phyloP scores from a whole-genome alignment of 1,140 invertebrate species.

The Leucophenga varia region DNA sequence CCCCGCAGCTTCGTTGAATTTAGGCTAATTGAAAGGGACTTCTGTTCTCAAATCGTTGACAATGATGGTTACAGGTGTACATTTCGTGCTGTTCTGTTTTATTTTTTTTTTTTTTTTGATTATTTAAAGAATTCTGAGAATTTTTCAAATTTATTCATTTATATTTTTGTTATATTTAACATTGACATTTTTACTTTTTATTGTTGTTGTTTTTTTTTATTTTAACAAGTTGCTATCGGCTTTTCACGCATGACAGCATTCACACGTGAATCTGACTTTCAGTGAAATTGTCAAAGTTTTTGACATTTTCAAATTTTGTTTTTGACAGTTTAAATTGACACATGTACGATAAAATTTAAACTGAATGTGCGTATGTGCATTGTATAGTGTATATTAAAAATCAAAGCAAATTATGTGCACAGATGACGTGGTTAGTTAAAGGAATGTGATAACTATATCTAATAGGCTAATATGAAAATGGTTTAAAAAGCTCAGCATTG shows the following conservation, averaged over 20 bases:
- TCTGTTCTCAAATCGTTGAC: conserved; percentile 5
- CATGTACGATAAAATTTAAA: too few species aligned
- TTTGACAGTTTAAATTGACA: too few species aligned
- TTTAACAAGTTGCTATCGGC: conserved; percentile 32
- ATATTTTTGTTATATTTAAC: too few species aligned
- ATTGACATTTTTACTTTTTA: conserved; percentile 4
- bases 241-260: conserved; percentile 48
- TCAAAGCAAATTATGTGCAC: too few species aligned
- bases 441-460: too few species aligned
- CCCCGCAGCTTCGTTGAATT: conserved; percentile 27
- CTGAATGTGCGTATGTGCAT: too few species aligned
- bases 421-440: too few species aligned
- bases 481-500: too few species aligned
- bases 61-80: conserved; percentile 17
- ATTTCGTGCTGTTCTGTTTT: background rate
- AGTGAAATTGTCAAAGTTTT: conserved; percentile 32
- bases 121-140: conserved; percentile 3
- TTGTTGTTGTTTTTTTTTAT: conserved; percentile 21
- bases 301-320: conserved; percentile 49
- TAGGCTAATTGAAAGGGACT: conserved; percentile 48
- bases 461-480: too few species aligned
- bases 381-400: too few species aligned
- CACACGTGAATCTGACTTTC: conserved; percentile 22
- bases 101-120: background rate
- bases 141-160: conserved; percentile 3